Percentiles rank a stretch among this genome's conserved stretches.
Evolutionary conservation across 2,797 vertebrate species (phyloP).

Genomic region (Sebastes variabilis): DNA sequence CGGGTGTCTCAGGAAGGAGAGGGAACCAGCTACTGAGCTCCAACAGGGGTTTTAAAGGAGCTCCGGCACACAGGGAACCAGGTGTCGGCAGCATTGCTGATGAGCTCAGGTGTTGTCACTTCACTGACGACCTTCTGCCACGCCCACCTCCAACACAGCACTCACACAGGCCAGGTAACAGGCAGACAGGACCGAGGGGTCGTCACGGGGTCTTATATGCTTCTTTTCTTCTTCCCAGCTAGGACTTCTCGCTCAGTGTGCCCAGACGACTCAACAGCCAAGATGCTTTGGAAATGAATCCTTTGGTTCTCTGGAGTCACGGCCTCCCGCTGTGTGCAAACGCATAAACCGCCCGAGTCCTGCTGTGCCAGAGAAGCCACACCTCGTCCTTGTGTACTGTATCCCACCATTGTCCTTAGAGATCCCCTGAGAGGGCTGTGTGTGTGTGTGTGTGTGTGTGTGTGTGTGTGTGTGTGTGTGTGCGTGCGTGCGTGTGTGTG

Average conservation of each 20-base stretch:
- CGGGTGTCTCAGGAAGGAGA: too few relatives aligned
- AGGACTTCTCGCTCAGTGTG: neutral
- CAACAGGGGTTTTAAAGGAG: too few relatives aligned
- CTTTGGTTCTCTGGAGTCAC: neutral
- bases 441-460: constrained; percentile 16
- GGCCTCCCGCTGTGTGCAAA: constrained; percentile 41
- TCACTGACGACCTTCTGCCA: too few relatives aligned
- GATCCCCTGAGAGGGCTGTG: constrained; percentile 55
- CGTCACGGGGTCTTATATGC: too few relatives aligned
- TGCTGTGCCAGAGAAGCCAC: constrained; percentile 31
- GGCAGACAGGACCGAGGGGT: too few relatives aligned
- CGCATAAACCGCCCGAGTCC: neutral
- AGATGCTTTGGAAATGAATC: constrained; percentile 40
- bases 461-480: constrained; percentile 21
- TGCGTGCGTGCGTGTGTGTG: neutral
- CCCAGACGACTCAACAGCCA: neutral
- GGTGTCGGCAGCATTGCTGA: too few relatives aligned
- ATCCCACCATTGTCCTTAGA: constrained; percentile 59
- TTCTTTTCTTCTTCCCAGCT: constrained; percentile 19
- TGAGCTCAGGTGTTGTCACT: too few relatives aligned
- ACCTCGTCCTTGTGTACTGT: constrained; percentile 38
- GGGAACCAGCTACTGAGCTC: too few relatives aligned
- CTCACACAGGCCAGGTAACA: too few relatives aligned
- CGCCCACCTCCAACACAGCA: too few relatives aligned
- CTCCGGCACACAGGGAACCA: too few relatives aligned